These are phyloP conservation scores for Mycetomoellerius zeteki DNA, from an alignment of 1,140 invertebrate genomes.

Conservation along the genomic window DNA sequence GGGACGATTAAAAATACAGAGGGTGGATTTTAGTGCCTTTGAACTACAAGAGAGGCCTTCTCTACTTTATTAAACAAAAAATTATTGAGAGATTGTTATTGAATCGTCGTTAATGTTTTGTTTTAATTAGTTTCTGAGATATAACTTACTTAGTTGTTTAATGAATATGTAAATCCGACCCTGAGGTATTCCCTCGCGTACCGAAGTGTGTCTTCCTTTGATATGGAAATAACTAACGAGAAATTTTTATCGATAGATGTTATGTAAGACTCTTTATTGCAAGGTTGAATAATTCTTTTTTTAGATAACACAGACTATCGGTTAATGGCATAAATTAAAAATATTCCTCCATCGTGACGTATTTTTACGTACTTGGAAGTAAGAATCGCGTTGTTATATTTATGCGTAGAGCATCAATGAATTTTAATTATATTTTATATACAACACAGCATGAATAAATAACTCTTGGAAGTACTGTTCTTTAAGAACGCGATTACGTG, in stretches of 20 bases:
- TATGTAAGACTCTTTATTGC: slow-evolving; percentile 44
- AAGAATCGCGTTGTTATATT: slow-evolving; percentile 15
- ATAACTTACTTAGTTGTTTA: slow-evolving; percentile 1
- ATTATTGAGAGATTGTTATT: neutral
- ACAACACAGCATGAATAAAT: neutral
- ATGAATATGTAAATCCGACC: neutral
- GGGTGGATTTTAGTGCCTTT: neutral
- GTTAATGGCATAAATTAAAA: slow-evolving; percentile 47
- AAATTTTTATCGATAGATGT: slow-evolving; percentile 43
- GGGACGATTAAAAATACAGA: neutral
- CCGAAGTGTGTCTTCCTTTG: neutral
- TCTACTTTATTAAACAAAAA: neutral
- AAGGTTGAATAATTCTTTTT: slow-evolving; percentile 49
- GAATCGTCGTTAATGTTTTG: neutral
- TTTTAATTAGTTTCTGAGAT: neutral
- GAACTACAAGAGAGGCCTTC: neutral
- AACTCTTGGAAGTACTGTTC: neutral
- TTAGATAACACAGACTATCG: slow-evolving; percentile 8
- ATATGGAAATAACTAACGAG: slow-evolving; percentile 9
- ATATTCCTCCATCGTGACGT: neutral
- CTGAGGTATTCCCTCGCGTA: neutral
- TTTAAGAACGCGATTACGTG: neutral
- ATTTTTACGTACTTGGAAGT: slow-evolving; percentile 1
- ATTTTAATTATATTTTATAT: slow-evolving; percentile 11
- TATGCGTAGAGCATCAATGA: neutral